A percentile compares a stretch with the other conserved stretches of the same genome.
Evolutionary conservation across 2,888 invertebrate genomes (phyloP).

Genomic region (Petrophora chlorosata): DNA sequence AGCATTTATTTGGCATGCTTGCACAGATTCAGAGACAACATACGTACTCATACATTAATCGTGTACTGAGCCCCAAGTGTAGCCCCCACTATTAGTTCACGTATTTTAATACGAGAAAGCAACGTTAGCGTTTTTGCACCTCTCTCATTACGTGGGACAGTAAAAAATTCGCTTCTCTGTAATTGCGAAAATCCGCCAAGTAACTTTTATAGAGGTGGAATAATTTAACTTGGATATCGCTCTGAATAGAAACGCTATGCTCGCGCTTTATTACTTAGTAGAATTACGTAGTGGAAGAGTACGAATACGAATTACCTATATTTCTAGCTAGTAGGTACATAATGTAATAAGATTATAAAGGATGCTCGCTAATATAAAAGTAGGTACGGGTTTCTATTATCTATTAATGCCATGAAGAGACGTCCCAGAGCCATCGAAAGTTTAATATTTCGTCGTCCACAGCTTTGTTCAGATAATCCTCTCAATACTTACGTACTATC

Average conservation of each 20-base stretch:
- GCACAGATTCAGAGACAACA: constrained; percentile 63
- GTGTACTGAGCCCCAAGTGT: constrained; percentile 50
- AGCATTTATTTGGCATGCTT: constrained; percentile 66
- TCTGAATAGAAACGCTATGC: constrained; percentile 49
- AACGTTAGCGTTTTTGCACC: constrained; percentile 48
- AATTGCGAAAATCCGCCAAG: constrained; percentile 57
- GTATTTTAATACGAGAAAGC: constrained; percentile 41
- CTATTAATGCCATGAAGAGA: constrained; percentile 38
- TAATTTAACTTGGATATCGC: constrained; percentile 54
- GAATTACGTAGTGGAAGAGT: too few relatives aligned
- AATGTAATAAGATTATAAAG: too few relatives aligned
- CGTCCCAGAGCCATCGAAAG: constrained; percentile 38
- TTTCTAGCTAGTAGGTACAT: too few relatives aligned
- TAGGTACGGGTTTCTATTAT: constrained; percentile 31
- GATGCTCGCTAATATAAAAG: constrained; percentile 8
- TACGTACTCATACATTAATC: constrained; percentile 69
- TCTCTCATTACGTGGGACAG: constrained; percentile 57
- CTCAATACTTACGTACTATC: constrained; percentile 30
- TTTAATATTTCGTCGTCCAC: constrained; percentile 42
- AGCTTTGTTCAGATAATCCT: constrained; percentile 44
- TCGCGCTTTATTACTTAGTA: constrained; percentile 42
- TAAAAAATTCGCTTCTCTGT: constrained; percentile 56
- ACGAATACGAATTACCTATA: too few relatives aligned
- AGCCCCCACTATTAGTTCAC: constrained; percentile 46
- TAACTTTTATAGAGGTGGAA: constrained; percentile 51